phyloP scores from a whole-genome alignment of 2,113 vertebrate species.

The Pyxicephalus adspersus region DNA sequence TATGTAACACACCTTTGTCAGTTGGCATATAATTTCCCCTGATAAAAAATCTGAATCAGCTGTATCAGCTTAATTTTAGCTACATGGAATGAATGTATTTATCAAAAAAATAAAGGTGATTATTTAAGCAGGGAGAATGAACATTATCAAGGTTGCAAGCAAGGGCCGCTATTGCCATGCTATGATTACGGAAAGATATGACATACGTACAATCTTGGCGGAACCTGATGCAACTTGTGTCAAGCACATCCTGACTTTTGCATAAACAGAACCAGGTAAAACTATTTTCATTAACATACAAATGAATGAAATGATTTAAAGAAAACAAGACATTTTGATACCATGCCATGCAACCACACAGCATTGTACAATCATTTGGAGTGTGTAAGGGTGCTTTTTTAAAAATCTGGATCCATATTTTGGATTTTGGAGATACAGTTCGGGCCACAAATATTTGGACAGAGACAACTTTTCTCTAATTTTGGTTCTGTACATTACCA shows the following conservation, averaged over 20 bases:
- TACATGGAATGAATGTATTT: conserved; percentile 7
- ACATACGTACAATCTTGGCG: conserved; percentile 51
- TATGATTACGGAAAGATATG: conserved; percentile 20
- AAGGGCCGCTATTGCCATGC: conserved; percentile 43
- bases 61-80: conserved; percentile 36
- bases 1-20: background rate
- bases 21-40: background rate
- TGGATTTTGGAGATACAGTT: too few species aligned
- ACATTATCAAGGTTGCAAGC: conserved; percentile 48
- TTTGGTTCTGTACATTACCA: too few species aligned
- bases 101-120: background rate
- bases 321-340: conserved; percentile 12
- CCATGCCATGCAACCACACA: background rate
- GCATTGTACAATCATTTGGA: background rate
- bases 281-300: conserved; percentile 53
- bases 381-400: background rate
- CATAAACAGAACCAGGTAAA: conserved; percentile 53
- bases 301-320: conserved; percentile 11
- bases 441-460: too few species aligned
- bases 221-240: conserved; percentile 52
- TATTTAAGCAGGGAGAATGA: conserved; percentile 25
- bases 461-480: too few species aligned
- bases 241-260: conserved; percentile 55
- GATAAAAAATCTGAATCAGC: background rate
- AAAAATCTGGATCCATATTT: too few species aligned